Evolutionary conservation across 2,797 vertebrate genomes (phyloP), one percentile per base, ranked within the genome.

Genomic region (Trachops cirrhosus): DNA sequence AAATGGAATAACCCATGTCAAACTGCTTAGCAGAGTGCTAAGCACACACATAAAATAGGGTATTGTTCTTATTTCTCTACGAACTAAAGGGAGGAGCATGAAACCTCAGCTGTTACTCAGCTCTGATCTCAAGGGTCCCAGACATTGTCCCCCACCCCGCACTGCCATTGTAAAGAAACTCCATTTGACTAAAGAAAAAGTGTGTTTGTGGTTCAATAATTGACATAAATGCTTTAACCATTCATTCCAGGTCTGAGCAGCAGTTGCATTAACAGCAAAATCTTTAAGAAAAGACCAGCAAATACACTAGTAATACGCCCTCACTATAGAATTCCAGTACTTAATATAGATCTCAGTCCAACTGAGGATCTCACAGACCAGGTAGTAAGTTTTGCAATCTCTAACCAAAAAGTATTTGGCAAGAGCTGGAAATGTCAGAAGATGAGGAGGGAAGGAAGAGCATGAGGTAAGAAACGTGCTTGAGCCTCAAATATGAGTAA

Each of bases 381-480:
- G 44, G 83, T 83, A 82, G 54, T 39, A 67, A 92, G 64, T 44
- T 90, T 32, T 2, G 10, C 39, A 95, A 67, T 6, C 34, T 74
- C 37, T 44, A 62, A 79, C 82, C 34, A 64, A 90, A 83, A 50
- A 15, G 44, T 39, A 77, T 34, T 95, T 94, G 95, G 70, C 73
- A 95, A 78, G 44, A 86, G 86, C 16, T 46, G 2, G 22, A 87
- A 86, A 82, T 62, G 62, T 93, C 83, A 92, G 68, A 54, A 94
- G 91, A 92, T 68, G 29, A 90, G 71, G 86, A 94, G 68, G 41
- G n/a, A 83, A 92, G 73, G 44, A 82, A 88, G 57, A 92, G 19
- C 48, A 64, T 85, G 73, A 93, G 34, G 95, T 92, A 90, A 97
- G 88, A 87, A 64, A 57, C 87, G 29, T 7, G 22, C 26, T 77